These are phyloP conservation scores for Lymantria monacha DNA, from an alignment of 2,888 invertebrate species.

Conservation along the genomic window DNA sequence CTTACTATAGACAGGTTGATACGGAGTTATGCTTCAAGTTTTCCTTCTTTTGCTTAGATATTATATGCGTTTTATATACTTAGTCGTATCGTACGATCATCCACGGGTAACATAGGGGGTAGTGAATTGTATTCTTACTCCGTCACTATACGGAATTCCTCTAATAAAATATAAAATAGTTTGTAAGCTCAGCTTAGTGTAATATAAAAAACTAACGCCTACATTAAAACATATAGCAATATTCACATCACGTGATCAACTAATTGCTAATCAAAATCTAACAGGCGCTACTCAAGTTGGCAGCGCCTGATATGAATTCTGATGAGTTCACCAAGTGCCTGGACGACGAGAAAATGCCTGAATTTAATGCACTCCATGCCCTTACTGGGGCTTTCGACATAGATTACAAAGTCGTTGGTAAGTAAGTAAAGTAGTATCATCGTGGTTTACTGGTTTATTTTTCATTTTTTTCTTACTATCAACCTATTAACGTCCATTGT, in stretches of 20 bases:
- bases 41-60: no score
- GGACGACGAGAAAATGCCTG: conserved; percentile 58
- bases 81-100: no score
- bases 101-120: background rate
- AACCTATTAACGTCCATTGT: no score
- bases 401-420: conserved; percentile 16
- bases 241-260: conserved; percentile 24
- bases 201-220: conserved; percentile 16
- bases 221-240: conserved; percentile 9
- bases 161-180: no score
- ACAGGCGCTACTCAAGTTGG: conserved; percentile 71
- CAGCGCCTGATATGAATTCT: conserved; percentile 68
- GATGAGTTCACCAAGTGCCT: conserved; percentile 48
- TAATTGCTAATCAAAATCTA: conserved; percentile 55
- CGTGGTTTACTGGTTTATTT: no score
- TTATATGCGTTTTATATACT: no score
- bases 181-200: no score
- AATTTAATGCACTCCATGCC: conserved; percentile 60
- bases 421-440: background rate
- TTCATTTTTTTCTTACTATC: no score
- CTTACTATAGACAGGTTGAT: no score
- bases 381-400: conserved; percentile 60
- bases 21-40: no score
- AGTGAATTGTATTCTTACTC: background rate
- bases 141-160: background rate